A percentile compares a stretch with the other conserved stretches of the same genome.
phyloP scores from a whole-genome alignment of 2,797 vertebrate genomes.

The Falco rusticolus region DNA sequence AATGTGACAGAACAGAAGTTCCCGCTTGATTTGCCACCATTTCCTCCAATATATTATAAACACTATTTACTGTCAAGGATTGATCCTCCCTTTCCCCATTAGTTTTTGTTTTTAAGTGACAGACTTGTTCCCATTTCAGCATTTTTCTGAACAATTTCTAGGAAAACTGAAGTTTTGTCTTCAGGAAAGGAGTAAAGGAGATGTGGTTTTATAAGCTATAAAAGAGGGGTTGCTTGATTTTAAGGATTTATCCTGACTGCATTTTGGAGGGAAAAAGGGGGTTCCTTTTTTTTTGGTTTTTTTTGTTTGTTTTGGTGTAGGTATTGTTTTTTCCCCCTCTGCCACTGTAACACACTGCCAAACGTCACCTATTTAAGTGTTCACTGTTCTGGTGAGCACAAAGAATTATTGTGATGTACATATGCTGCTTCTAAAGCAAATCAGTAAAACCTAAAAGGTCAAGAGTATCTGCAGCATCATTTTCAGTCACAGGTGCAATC shows the following conservation, averaged over 20 bases:
- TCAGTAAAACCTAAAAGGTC: constrained; percentile 21
- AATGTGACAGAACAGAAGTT: not conserved
- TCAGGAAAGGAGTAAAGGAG: not conserved
- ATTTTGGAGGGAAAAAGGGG: not conserved
- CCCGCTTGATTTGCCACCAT: not conserved
- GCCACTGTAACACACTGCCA: too few species aligned
- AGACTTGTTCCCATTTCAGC: not conserved
- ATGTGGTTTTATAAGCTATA: not conserved
- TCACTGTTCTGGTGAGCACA: not conserved
- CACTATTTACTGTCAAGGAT: not conserved
- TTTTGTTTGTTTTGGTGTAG: not conserved
- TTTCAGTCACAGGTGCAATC: not conserved
- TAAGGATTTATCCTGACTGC: not conserved
- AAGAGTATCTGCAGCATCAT: not conserved
- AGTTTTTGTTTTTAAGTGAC: not conserved
- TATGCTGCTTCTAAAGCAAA: constrained; percentile 25
- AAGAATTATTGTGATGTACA: not conserved
- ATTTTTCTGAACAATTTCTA: not conserved
- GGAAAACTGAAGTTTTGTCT: not conserved
- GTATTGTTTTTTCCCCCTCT: not conserved
- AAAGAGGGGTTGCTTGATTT: not conserved
- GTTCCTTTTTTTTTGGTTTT: too few species aligned
- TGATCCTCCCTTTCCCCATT: too few species aligned
- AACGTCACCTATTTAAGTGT: not conserved
- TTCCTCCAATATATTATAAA: not conserved